Evolutionary conservation across 2,113 vertebrate species (phyloP).

Genomic region (Empidonax traillii): DNA sequence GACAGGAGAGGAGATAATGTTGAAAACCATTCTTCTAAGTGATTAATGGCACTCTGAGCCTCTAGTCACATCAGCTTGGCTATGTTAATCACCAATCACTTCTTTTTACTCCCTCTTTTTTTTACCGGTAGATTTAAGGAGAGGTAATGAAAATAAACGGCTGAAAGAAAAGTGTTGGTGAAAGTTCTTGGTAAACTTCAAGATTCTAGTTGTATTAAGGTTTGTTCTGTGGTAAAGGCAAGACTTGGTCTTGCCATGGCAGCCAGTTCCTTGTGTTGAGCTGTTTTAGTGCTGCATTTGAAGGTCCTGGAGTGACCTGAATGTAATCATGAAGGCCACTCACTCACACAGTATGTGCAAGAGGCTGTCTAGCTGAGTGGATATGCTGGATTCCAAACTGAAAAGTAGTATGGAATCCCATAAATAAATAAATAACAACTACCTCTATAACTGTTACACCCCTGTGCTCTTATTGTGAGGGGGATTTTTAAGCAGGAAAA

Average conservation of each 20-base stretch:
- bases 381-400: background rate
- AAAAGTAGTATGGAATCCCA: background rate
- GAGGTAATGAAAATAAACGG: background rate
- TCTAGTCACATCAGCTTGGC: background rate
- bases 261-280: background rate
- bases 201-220: background rate
- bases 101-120: background rate
- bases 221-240: background rate
- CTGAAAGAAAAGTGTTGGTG: background rate
- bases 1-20: background rate
- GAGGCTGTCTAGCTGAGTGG: background rate
- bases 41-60: background rate
- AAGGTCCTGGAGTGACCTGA: background rate
- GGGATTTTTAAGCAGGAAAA: background rate
- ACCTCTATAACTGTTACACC: background rate
- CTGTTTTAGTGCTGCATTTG: background rate
- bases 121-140: background rate
- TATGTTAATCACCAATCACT: background rate
- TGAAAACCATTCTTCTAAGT: background rate
- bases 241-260: background rate
- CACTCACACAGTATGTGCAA: background rate
- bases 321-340: background rate
- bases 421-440: background rate
- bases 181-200: background rate
- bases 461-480: background rate